Evolutionary conservation across 1,140 invertebrate species (phyloP), one percentile per base, ranked within the genome.

Genomic region (Ganaspis sp.): DNA sequence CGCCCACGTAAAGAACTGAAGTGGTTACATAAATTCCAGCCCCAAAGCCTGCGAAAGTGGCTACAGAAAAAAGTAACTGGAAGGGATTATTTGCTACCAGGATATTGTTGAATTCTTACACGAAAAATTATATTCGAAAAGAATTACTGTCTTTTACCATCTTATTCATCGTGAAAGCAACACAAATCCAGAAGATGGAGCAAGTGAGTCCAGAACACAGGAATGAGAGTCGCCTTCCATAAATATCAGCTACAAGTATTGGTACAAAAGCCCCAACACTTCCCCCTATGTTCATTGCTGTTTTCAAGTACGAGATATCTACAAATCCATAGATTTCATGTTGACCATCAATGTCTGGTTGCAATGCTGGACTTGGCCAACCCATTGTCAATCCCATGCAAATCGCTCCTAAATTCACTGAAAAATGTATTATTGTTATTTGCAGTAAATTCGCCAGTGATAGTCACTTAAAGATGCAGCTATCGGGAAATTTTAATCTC

Each of bases 331-430:
- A 64, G 6, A n/a, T 64, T 64, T 64, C 5, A 34, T 64, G 29
- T 34, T n/a, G 11, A n/a, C 11, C 23, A 29, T 29, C 12, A 4
- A 64, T 64, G 23, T 64, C 23, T n/a, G 23, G 5, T n/a, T 64
- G 12, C 4, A 79, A 69, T 9, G 76, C 77, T 15, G 75, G 73
- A 1, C 70, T 54, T 21, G 77, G 78, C 79, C 79, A 82, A 15
- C 77, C 80, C 17, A 82, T 17, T 4, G 79, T 81, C 64, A 82
- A 26, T 21, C 83, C 81, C 69, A 81, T 72, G 40, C 77, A 83
- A n/a, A 80, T 64, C 1, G 81, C 78, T 17, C 83, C 80, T 0
- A 86, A 49, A 45, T 78, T 82, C 12, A 84, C 83, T 84, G 40
- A 4, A 75, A 70, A 45, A 37, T 15, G 40, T 53, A 0, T 17